Percentiles rank a stretch among this genome's conserved stretches.
Conservation (phyloP, 2,888 invertebrate species). For the Chrysolina oricalcia region DNA sequence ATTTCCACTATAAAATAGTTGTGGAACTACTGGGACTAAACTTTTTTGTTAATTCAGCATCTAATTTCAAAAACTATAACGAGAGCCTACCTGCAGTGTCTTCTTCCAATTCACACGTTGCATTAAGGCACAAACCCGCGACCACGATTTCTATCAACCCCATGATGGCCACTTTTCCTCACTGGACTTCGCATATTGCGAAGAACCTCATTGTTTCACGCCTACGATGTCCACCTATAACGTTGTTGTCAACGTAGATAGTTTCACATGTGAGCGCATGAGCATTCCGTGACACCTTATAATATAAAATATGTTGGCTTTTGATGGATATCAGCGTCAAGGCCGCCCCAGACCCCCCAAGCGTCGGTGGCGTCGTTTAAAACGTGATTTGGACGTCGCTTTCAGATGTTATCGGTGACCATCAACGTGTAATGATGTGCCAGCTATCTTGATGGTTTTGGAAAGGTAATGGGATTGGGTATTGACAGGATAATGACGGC, state of each 20-base stretch:
- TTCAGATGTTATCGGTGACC: background rate
- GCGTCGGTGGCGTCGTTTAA: background rate
- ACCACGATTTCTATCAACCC: slow-evolving; percentile 56
- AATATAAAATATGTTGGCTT: slow-evolving; percentile 1
- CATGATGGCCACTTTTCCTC: slow-evolving; percentile 43
- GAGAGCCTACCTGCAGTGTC: slow-evolving; percentile 50
- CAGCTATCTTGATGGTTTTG: too few relatives aligned
- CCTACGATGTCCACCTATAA: background rate
- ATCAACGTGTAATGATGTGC: background rate
- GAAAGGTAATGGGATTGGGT: too few relatives aligned
- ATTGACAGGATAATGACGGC: too few relatives aligned
- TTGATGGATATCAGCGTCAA: background rate
- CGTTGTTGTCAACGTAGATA: background rate
- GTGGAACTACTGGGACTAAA: too few relatives aligned
- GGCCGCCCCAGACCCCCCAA: background rate
- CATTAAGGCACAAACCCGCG: slow-evolving; percentile 57
- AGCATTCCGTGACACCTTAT: background rate
- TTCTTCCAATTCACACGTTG: slow-evolving; percentile 47
- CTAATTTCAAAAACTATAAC: background rate
- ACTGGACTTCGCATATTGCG: slow-evolving; percentile 24
- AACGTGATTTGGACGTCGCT: background rate
- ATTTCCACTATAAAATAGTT: too few relatives aligned
- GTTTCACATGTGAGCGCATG: slow-evolving; percentile 10
- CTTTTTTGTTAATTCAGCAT: too few relatives aligned
- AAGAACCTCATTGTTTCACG: slow-evolving; percentile 7